phyloP scores from a whole-genome alignment of 1,140 invertebrate species.

The Pomacea maculata region DNA sequence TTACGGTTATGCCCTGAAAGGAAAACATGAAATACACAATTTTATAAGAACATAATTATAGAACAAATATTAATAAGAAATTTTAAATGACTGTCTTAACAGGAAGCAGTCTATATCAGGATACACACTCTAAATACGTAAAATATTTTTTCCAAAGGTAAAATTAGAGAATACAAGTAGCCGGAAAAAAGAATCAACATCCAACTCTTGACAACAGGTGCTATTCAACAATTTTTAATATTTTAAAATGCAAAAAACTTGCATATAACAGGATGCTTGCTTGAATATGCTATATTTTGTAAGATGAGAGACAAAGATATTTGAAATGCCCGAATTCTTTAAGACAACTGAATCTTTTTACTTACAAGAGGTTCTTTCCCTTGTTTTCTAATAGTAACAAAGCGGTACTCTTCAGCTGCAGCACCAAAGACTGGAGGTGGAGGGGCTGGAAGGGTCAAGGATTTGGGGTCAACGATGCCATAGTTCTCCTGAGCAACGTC shows the following conservation, averaged over 20 bases:
- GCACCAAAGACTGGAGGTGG: conserved; percentile 29
- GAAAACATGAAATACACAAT: neutral
- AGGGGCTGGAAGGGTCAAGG: conserved; percentile 8
- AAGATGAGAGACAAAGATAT: no score
- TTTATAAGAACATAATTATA: neutral
- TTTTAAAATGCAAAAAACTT: no score
- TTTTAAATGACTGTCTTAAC: neutral
- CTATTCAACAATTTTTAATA: no score
- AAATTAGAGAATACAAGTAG: no score
- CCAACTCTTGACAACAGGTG: no score
- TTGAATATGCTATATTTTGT: no score
- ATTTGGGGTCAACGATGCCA: conserved; percentile 11
- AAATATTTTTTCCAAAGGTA: no score
- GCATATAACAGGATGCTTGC: no score
- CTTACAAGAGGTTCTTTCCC: conserved; percentile 34
- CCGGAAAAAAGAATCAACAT: no score
- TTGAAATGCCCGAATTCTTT: no score
- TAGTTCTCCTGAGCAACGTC: conserved; percentile 26
- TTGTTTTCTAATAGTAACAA: conserved; percentile 35
- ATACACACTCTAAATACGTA: no score
- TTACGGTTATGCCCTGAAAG: conserved; percentile 82
- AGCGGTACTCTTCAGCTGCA: conserved; percentile 28
- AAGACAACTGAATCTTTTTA: conserved; percentile 10
- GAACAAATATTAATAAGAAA: neutral
- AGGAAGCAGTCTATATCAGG: neutral